Evolutionary conservation across 2,888 invertebrate genomes (phyloP).

Genomic region (Lymantria dispar): DNA sequence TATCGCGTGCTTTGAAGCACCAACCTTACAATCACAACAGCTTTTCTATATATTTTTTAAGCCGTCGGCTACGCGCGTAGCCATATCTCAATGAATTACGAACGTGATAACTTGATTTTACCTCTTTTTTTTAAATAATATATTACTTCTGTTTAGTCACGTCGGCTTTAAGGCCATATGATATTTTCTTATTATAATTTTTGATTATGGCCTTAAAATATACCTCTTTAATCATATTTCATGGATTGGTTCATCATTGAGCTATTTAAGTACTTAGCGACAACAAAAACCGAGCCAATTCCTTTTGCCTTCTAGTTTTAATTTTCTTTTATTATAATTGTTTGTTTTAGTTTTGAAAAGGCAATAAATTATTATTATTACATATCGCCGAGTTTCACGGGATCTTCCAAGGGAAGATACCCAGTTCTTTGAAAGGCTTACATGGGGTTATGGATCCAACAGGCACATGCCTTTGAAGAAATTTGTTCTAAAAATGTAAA

Average conservation of each 20-base stretch:
- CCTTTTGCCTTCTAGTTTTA: too few species aligned
- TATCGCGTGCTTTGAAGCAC: neutral
- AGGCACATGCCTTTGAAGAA: too few species aligned
- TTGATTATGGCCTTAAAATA: neutral
- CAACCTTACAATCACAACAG: conserved; percentile 21
- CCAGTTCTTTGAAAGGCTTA: too few species aligned
- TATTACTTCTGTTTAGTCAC: conserved; percentile 26
- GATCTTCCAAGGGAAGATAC: too few species aligned
- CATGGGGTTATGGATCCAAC: too few species aligned
- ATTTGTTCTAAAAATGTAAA: too few species aligned
- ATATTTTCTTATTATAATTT: conserved; percentile 5
- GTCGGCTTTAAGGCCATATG: conserved; percentile 11
- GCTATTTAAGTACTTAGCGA: too few species aligned
- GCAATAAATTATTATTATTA: too few species aligned
- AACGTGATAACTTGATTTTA: conserved; percentile 41
- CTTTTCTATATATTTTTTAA: conserved; percentile 27
- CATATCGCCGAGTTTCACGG: too few species aligned
- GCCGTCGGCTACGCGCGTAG: conserved; percentile 36
- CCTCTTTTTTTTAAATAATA: conserved; percentile 23
- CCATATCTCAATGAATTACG: conserved; percentile 29
- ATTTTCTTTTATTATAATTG: too few species aligned
- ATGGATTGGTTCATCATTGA: conserved; percentile 23
- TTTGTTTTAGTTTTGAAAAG: too few species aligned
- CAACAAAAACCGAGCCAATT: too few species aligned
- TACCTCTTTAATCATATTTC: conserved; percentile 27